Conservation (phyloP, 2,113 vertebrate genomes). For the Puffinus mauretanicus region DNA sequence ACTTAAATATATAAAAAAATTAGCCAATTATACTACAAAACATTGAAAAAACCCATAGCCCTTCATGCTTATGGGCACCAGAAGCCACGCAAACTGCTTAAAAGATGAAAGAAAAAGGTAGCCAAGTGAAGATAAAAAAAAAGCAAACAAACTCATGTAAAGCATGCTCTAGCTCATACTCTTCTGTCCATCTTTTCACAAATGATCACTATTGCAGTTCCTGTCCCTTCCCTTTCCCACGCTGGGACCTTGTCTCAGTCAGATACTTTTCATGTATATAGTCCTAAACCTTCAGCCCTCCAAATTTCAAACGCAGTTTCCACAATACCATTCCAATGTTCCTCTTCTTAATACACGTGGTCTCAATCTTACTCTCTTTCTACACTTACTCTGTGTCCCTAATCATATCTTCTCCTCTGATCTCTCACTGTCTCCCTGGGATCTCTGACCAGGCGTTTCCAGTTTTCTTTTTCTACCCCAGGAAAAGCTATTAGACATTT, state of each 20-base stretch:
- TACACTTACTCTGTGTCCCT: background rate
- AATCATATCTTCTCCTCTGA: background rate
- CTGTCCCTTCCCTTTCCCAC: background rate
- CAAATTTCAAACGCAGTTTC: background rate
- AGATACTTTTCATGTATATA: background rate
- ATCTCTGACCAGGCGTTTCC: background rate
- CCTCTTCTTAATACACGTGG: background rate
- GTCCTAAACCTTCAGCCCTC: background rate
- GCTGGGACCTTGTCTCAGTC: background rate
- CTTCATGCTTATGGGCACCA: background rate
- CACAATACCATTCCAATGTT: background rate
- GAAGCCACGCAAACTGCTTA: background rate
- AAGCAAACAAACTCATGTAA: background rate
- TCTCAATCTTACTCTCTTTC: background rate
- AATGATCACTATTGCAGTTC: background rate
- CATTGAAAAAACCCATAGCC: fast-evolving
- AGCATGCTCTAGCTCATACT: background rate
- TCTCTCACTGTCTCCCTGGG: background rate
- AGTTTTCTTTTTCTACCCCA: background rate
- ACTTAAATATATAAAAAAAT: background rate
- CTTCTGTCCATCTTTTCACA: background rate
- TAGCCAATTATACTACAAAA: background rate
- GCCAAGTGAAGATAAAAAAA: background rate
- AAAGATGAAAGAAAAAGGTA: background rate
- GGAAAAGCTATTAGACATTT: background rate